Percentiles rank a stretch among this genome's conserved stretches.
Evolutionary conservation across 2,113 vertebrate genomes (phyloP).

Genomic region (Chaenocephalus aceratus): DNA sequence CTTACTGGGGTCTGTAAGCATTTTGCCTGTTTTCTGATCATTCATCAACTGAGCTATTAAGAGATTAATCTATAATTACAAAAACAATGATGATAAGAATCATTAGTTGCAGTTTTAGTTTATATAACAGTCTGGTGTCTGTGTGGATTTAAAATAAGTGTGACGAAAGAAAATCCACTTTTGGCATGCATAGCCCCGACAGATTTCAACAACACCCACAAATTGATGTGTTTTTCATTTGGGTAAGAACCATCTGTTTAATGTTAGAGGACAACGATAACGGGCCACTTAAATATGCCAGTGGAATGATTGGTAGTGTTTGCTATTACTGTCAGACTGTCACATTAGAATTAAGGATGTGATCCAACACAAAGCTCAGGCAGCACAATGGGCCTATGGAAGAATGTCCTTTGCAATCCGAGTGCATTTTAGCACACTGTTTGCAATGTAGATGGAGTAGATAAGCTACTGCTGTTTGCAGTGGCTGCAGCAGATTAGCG

Average conservation of each 20-base stretch:
- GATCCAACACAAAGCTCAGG: constrained; percentile 38
- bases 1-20: background rate
- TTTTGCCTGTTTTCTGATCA: background rate
- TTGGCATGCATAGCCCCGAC: background rate
- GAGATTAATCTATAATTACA: constrained; percentile 11
- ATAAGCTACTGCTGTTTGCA: constrained; percentile 60
- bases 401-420: constrained; percentile 27
- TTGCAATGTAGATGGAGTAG: constrained; percentile 37
- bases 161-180: background rate
- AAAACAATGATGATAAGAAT: no score
- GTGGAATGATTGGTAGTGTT: background rate
- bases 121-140: background rate
- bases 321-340: background rate
- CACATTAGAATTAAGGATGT: constrained; percentile 30
- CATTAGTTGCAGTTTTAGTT: no score
- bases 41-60: background rate
- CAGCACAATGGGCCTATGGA: constrained; percentile 31
- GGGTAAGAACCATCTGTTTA: background rate
- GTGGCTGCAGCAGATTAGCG: constrained; percentile 56
- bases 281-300: background rate
- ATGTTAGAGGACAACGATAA: constrained; percentile 10
- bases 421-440: constrained; percentile 38
- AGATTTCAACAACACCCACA: background rate
- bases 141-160: background rate
- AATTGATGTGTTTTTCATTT: constrained; percentile 1